phyloP scores from a whole-genome alignment of 2,888 invertebrate genomes.

The Urechis unicinctus region DNA sequence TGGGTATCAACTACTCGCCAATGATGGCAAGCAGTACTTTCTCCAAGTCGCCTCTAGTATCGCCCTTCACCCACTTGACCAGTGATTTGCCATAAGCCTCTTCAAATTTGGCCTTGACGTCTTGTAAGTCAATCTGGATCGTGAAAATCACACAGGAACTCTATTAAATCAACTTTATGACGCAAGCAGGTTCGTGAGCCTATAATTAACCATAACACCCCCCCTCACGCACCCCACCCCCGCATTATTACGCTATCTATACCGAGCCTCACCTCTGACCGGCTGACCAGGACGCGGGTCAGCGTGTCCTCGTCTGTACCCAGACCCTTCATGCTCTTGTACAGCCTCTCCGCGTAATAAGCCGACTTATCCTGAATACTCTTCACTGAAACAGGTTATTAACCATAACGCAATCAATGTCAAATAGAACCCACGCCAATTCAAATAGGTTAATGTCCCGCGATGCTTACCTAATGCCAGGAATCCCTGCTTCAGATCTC shows the following conservation, averaged over 20 bases:
- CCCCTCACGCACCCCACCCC: no score
- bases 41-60: slow-evolving; percentile 47
- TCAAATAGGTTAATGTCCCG: no score
- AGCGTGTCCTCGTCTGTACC: slow-evolving; percentile 42
- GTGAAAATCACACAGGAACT: no score
- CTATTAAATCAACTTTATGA: no score
- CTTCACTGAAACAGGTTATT: slow-evolving; percentile 24
- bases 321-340: slow-evolving; percentile 36
- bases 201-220: no score
- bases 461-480: slow-evolving; percentile 38
- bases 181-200: no score
- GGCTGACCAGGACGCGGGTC: slow-evolving; percentile 36
- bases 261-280: slow-evolving; percentile 45
- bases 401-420: no score
- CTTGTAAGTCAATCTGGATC: slow-evolving; percentile 50
- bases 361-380: slow-evolving; percentile 34
- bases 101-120: slow-evolving; percentile 46
- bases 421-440: no score
- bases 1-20: no score
- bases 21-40: slow-evolving; percentile 28
- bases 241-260: no score
- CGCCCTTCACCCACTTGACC: slow-evolving; percentile 38
- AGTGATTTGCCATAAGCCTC: slow-evolving; percentile 42
- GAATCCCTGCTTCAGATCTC: slow-evolving; percentile 36
- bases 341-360: slow-evolving; percentile 39